Evolutionary conservation across 2,113 vertebrate genomes (phyloP), one percentile per base, ranked within the genome.

Genomic region (Salvator merianae): DNA sequence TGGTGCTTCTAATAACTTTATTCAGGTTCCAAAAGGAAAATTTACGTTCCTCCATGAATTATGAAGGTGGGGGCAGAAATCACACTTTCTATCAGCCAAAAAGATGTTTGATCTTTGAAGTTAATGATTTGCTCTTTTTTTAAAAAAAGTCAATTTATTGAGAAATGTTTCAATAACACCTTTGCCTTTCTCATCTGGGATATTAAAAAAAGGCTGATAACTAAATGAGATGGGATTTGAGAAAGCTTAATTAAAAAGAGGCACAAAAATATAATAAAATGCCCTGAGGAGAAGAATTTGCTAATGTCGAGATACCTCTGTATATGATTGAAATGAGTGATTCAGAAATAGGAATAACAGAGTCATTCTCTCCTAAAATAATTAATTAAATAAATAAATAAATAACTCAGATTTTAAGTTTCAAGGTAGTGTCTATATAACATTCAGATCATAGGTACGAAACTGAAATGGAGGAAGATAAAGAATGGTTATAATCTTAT

Each of bases 1-100:
- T 90, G 62, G 93, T 95, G 68, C 65, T 86, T 95, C 88, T 95
- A 97, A 95, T 95, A 97, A 96, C 91, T 94, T 93, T 85, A 90
- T 94, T 95, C 92, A 89, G 93, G 95, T 95, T 97, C 92, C 77
- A 95, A 95, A 96, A 95, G 84, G 88, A 95, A 97, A 96, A 92
- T 93, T 89, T 93, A 91, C 74, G 87, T 88, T 86, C 79, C 74
- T 79, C 55, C 55, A 55, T 38, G 26, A 86, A 69, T 53, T 73
- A 20, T 84, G 2, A 85, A 93, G 74, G 77, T 30, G 22, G 30
- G 32, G 66, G 73, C 53, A 14, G 32, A 59, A 69, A 86, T 93
- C 83, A 38, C 1, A 9, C 81, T 90, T 94, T 94, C 63, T 10
- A 69, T 91, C 80, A 91, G 62, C 82, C 88, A 90, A 90, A 90